A percentile compares a stretch with the other conserved stretches of the same genome.
These are phyloP conservation scores for Leptopilina myrica DNA, from an alignment of 2,888 invertebrate genomes.

Conservation along the genomic window DNA sequence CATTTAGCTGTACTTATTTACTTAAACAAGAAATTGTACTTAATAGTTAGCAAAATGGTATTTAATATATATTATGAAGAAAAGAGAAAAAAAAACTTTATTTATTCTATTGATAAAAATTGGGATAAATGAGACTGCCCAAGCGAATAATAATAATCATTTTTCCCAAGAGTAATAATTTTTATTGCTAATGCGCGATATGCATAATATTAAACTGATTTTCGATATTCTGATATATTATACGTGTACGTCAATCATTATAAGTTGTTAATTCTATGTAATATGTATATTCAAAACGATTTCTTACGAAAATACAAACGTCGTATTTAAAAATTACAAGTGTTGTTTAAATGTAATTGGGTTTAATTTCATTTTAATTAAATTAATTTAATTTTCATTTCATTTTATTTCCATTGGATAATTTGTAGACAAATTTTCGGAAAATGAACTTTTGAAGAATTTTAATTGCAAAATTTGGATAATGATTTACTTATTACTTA, in stretches of 20 bases:
- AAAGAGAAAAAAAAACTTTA: constrained; percentile 18
- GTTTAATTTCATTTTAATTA: too few relatives aligned
- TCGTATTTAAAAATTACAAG: constrained; percentile 49
- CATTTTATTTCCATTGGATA: too few relatives aligned
- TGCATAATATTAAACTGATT: constrained; percentile 44
- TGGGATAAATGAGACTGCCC: constrained; percentile 42
- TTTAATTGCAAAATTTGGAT: too few relatives aligned
- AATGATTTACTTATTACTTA: too few relatives aligned
- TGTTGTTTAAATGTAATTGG: too few relatives aligned
- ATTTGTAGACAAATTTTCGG: too few relatives aligned
- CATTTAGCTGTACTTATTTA: constrained; percentile 28
- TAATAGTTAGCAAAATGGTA: constrained; percentile 11
- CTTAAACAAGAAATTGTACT: constrained; percentile 18
- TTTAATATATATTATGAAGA: constrained; percentile 28
- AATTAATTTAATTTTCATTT: too few relatives aligned
- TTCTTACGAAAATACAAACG: constrained; percentile 69
- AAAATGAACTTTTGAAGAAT: too few relatives aligned
- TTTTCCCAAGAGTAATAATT: constrained; percentile 5
- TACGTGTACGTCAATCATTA: constrained; percentile 17
- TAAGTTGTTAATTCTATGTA: constrained; percentile 55
- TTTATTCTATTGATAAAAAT: constrained; percentile 11
- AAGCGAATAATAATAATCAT: constrained; percentile 48
- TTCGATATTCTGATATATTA: constrained; percentile 40
- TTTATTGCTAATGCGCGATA: constrained; percentile 35
- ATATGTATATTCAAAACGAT: constrained; percentile 61